phyloP scores from a whole-genome alignment of 2,888 invertebrate genomes.

The Caenorhabditis afra region DNA sequence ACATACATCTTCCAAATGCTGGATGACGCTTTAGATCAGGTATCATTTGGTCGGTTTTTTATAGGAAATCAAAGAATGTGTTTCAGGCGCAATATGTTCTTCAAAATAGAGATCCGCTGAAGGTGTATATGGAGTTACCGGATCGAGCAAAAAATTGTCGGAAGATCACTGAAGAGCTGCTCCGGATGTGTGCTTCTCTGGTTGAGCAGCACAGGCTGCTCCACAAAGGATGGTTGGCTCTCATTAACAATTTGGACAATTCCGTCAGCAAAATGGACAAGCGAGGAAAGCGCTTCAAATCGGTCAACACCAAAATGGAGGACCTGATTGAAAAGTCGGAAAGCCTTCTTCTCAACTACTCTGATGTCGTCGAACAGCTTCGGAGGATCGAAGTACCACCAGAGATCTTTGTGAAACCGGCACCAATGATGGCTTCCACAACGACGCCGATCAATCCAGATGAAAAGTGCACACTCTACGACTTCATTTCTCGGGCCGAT shows the following conservation, averaged over 20 bases:
- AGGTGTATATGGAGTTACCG: constrained; percentile 60
- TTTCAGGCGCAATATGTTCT: constrained; percentile 37
- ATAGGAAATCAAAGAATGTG: too few relatives aligned
- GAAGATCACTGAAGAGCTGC: constrained; percentile 37
- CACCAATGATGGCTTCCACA: constrained; percentile 44
- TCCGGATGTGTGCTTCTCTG: constrained; percentile 66
- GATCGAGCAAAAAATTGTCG: constrained; percentile 53
- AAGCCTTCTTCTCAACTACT: constrained; percentile 68
- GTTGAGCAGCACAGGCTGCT: constrained; percentile 74
- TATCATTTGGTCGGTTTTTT: constrained; percentile 11
- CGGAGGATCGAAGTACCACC: constrained; percentile 51
- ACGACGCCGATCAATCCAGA: constrained; percentile 27
- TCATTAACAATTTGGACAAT: constrained; percentile 75
- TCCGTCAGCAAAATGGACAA: constrained; percentile 61
- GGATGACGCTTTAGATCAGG: constrained; percentile 62
- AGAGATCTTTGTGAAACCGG: constrained; percentile 55
- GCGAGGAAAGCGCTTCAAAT: constrained; percentile 53
- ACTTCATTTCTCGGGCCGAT: constrained; percentile 76
- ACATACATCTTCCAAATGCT: constrained; percentile 58
- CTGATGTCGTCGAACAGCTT: constrained; percentile 72
- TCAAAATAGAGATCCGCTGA: constrained; percentile 9
- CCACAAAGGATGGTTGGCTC: constrained; percentile 76
- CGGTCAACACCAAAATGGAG: constrained; percentile 16
- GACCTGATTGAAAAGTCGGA: constrained; percentile 56
- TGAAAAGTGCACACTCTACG: constrained; percentile 70